Conservation (phyloP, 2,113 vertebrate species). For the Noctilio leporinus region DNA sequence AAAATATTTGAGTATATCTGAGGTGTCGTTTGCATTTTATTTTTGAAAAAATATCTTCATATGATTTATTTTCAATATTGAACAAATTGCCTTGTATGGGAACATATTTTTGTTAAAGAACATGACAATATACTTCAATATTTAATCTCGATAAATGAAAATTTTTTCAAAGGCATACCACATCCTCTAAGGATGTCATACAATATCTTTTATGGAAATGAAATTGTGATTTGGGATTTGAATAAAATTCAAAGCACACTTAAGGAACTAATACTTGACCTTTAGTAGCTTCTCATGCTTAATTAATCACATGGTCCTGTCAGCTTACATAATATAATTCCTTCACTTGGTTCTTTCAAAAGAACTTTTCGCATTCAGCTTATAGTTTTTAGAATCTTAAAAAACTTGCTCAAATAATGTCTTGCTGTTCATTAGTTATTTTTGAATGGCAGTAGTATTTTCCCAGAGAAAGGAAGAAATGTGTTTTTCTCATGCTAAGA, state of each 20-base stretch:
- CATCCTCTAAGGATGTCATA: background rate
- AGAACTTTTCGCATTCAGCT: background rate
- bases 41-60: background rate
- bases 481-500: background rate
- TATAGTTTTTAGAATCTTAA: background rate
- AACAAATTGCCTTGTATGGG: background rate
- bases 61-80: background rate
- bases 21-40: background rate
- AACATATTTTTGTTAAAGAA: background rate
- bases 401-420: background rate
- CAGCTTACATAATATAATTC: background rate
- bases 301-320: background rate
- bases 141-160: conserved; percentile 15
- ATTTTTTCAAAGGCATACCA: background rate
- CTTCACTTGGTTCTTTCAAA: background rate
- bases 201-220: background rate
- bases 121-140: background rate
- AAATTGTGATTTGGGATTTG: background rate
- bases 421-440: background rate
- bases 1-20: background rate
- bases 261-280: background rate
- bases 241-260: background rate
- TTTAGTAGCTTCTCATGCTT: background rate
- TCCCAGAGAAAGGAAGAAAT: background rate
- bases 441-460: background rate